Conservation (phyloP, 2,888 invertebrate genomes). For the Polylopha cassiicola region DNA sequence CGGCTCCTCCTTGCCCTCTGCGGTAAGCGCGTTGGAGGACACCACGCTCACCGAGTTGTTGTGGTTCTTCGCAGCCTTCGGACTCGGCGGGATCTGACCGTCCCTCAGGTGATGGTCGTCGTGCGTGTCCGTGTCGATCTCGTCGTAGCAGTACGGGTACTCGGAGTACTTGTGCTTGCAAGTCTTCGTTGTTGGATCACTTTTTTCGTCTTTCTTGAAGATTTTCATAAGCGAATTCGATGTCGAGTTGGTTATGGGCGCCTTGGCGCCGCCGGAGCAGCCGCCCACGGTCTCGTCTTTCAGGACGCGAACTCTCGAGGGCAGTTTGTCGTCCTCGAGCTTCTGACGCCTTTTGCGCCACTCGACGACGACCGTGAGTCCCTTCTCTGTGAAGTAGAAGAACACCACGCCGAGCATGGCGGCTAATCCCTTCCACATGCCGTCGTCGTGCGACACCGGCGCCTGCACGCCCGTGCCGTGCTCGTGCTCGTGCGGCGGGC, state of each 20-base stretch:
- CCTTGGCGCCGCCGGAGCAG: slow-evolving; percentile 54
- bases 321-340: slow-evolving; percentile 80
- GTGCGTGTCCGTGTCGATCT: slow-evolving; percentile 85
- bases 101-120: slow-evolving; percentile 77
- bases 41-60: slow-evolving; percentile 72
- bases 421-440: slow-evolving; percentile 91
- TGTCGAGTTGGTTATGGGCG: slow-evolving; percentile 60
- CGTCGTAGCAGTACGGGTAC: slow-evolving; percentile 91
- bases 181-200: slow-evolving; percentile 78
- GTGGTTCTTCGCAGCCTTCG: slow-evolving; percentile 59
- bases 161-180: slow-evolving; percentile 94
- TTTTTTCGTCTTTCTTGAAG: slow-evolving; percentile 62
- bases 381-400: slow-evolving; percentile 93
- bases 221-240: slow-evolving; percentile 62
- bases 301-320: slow-evolving; percentile 83
- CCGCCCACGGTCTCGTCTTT: slow-evolving; percentile 79
- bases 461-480: slow-evolving; percentile 30
- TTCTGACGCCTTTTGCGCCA: slow-evolving; percentile 87
- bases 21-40: slow-evolving; percentile 61
- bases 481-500: slow-evolving; percentile 41
- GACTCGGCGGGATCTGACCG: slow-evolving; percentile 60
- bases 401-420: slow-evolving; percentile 89
- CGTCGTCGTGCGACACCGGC: slow-evolving; percentile 76
- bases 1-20: slow-evolving; percentile 61
- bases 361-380: slow-evolving; percentile 86